These are phyloP conservation scores for Sinhomidia bicolor DNA, from an alignment of 2,888 invertebrate genomes.

Conservation along the genomic window DNA sequence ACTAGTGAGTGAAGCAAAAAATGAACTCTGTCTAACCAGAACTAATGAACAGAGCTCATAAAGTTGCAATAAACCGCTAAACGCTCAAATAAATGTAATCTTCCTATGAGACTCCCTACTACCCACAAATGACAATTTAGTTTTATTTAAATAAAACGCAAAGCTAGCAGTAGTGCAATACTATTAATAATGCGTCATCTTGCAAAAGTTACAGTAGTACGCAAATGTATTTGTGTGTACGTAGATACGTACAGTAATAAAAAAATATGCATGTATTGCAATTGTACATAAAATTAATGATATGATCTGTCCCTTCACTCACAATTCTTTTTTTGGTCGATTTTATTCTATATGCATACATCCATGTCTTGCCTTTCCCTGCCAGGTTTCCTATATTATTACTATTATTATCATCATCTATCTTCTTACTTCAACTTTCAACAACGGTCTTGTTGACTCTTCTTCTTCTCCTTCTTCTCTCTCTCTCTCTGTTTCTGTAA, in stretches of 20 bases:
- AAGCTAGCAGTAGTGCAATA: too few species aligned
- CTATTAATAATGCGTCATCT: too few species aligned
- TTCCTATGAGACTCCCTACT: not conserved
- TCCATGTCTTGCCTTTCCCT: not conserved
- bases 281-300: too few species aligned
- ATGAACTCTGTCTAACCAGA: not conserved
- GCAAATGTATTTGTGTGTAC: too few species aligned
- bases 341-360: not conserved
- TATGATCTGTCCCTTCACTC: not conserved
- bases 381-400: not conserved
- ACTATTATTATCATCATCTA: too few species aligned
- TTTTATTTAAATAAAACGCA: too few species aligned
- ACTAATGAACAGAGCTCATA: not conserved
- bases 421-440: not conserved
- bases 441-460: not conserved
- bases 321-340: not conserved
- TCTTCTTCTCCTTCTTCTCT: too few species aligned
- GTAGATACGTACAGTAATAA: too few species aligned
- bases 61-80: not conserved
- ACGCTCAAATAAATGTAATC: not conserved
- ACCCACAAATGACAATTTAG: not conserved
- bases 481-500: not conserved
- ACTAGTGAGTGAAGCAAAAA: too few species aligned
- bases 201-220: too few species aligned
- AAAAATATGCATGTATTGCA: too few species aligned